Evolutionary conservation across 1,140 invertebrate species (phyloP), one percentile per base, ranked within the genome.

Genomic region (Macrocentrus cingulum): DNA sequence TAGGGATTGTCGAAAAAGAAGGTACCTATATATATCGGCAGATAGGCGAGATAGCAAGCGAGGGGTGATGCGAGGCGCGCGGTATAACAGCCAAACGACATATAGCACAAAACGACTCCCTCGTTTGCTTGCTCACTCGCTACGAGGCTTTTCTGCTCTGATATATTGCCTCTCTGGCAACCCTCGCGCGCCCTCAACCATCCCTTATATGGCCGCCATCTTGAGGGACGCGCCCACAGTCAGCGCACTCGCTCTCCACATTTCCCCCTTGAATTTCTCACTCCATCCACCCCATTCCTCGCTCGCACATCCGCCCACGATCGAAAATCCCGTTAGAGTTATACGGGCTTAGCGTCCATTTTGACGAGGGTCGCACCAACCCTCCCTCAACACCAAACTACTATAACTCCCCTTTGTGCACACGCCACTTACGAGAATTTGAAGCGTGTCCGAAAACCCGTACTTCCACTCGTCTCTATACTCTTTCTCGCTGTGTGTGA

Each of bases 271-370:
- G 25, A 46, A 16, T 50, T 57, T 42, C 34, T 39, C 62, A 65
- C 60, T 58, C 59, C 42, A 59, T 59, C 60, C 15, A 59, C 57
- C 58, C 64, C 58, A 56, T 61, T 54, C 63, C 62, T 59, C 59
- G 59, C 64, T 65, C 63, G 56, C 63, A 61, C 60, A 65, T 68
- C 74, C 73, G 74, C 76, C 75, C 71, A 75, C 75, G 72, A 77
- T 79, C 74, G 74, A 73, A 76, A 80, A 80, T 80, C 75, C 76
- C 67, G 75, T 79, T 79, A 77, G 75, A 79, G 71, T 77, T 79
- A 77, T 76, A 71, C 68, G 71, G 69, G 71, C 71, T 77, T 77
- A 76, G 75, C 71, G 75, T 78, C 77, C 76, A 79, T 79, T 79
- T 79, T 80, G 76, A 77, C 74, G 70, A 65, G 64, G 66, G 64